Percentiles rank a stretch among this genome's conserved stretches.
Evolutionary conservation across 2,113 vertebrate genomes (phyloP).

Genomic region (Vimba vimba): DNA sequence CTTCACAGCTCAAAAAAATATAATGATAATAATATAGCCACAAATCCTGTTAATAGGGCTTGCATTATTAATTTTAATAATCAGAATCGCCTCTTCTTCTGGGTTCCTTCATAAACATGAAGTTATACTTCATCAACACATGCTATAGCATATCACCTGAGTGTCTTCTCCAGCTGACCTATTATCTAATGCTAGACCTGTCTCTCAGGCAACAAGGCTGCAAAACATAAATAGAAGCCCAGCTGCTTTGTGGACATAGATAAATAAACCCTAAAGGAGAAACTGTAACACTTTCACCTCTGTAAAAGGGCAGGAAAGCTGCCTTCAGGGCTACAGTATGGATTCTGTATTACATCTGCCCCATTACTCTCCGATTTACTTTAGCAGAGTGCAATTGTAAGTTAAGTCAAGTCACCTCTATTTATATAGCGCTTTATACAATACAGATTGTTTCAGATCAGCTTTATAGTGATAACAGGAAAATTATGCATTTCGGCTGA

Average conservation of each 20-base stretch:
- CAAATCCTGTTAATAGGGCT: too few relatives aligned
- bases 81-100: background rate
- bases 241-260: constrained; percentile 18
- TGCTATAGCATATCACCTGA: constrained; percentile 22
- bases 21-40: too few relatives aligned
- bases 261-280: constrained; percentile 28
- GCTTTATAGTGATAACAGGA: too few relatives aligned
- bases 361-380: background rate
- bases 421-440: too few relatives aligned
- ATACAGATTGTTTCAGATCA: too few relatives aligned
- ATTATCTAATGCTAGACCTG: constrained; percentile 22
- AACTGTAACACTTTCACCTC: constrained; percentile 28
- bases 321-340: background rate
- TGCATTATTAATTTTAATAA: background rate
- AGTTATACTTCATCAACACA: background rate
- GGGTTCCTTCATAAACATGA: background rate
- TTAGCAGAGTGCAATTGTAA: background rate
- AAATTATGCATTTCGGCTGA: too few relatives aligned
- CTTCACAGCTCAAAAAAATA: too few relatives aligned
- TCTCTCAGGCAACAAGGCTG: constrained; percentile 27
- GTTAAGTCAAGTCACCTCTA: too few relatives aligned
- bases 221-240: constrained; percentile 39
- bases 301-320: constrained; percentile 26
- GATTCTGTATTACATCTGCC: background rate
- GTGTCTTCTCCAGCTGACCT: constrained; percentile 27